Evolutionary conservation across 2,888 invertebrate species (phyloP), one percentile per base, ranked within the genome.

Genomic region (Salticus scenicus): DNA sequence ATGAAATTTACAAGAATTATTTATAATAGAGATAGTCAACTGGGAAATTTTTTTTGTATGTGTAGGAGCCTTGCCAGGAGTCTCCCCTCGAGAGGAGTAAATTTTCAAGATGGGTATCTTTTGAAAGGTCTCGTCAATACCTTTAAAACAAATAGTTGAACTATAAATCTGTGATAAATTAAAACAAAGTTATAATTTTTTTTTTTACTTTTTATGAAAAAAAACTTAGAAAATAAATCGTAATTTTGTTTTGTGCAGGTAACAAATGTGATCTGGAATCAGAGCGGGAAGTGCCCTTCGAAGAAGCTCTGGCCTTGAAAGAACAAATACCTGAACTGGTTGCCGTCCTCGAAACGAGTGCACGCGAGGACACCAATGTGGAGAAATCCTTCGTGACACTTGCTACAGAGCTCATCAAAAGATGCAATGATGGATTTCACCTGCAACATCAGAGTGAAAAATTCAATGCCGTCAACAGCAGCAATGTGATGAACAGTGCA

Each of bases 351-450:
- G 97, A 97, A 92, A 96, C 96, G 14, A 97, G 97, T 87, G 96
- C 97, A 87, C 97, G 97, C 92, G 96, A 96, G 90, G 97, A 97
- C 90, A 95, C 95, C 72, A 97, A 97, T 92, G 94, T 97, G 89
- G 97, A 97, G 91, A 95, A 95, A 89, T 95, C 96, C 88, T 97
- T 97, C 92, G 93, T 95, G 87, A 95, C 94, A 90, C 92, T 97
- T 90, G 97, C 97, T 78, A 95, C 95, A 72, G 96, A 97, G 92
- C 92, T 97, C 87, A 97, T 97, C 94, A 96, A 80, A 33, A 64
- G 78, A 20, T 75, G 84, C 30, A 73, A 87, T 75, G 71, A 64
- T 70, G 79, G 79, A 14, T 67, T 79, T 14, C 86, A 80, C 51
- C 51, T 86, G 30, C 75, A 80, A n/a, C 75, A 75, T 17, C 78